Conservation (phyloP, 2,888 invertebrate species). For the Eustalomyia histrio region DNA sequence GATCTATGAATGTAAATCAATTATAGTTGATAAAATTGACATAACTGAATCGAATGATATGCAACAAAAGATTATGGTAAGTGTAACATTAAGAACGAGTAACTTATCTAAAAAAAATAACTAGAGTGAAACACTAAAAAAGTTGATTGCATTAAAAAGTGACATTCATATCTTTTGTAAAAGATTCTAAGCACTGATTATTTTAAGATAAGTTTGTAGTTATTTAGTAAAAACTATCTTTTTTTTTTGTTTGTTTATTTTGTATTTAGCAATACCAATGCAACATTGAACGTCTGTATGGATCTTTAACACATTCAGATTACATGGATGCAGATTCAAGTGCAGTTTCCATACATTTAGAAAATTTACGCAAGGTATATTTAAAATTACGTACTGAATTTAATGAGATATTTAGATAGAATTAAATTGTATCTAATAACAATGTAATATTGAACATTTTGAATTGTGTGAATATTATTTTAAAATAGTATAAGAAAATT, state of each 20-base stretch:
- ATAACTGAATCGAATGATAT: neutral
- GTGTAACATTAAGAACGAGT: neutral
- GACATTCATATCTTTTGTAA: too few species aligned
- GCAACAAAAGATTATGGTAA: constrained; percentile 67
- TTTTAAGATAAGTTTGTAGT: constrained; percentile 10
- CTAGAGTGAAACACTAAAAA: too few species aligned
- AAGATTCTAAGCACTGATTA: neutral
- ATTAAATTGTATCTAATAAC: neutral
- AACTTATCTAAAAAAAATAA: too few species aligned
- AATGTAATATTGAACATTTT: too few species aligned
- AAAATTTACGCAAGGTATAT: constrained; percentile 70
- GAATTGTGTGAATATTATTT: too few species aligned
- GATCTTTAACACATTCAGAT: constrained; percentile 52
- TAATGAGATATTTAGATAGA: constrained; percentile 56
- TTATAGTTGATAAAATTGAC: constrained; percentile 2
- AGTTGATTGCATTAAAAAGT: too few species aligned
- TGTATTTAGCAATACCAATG: constrained; percentile 71
- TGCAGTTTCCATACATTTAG: constrained; percentile 67
- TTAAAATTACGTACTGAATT: constrained; percentile 69
- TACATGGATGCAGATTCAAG: constrained; percentile 16
- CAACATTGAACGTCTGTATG: constrained; percentile 71
- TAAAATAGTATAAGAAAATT: too few species aligned
- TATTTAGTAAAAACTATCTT: neutral
- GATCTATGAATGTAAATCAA: constrained; percentile 50
- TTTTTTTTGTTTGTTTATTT: neutral